Evolutionary conservation across 2,888 invertebrate genomes (phyloP).

Genomic region (Andrena fulva): DNA sequence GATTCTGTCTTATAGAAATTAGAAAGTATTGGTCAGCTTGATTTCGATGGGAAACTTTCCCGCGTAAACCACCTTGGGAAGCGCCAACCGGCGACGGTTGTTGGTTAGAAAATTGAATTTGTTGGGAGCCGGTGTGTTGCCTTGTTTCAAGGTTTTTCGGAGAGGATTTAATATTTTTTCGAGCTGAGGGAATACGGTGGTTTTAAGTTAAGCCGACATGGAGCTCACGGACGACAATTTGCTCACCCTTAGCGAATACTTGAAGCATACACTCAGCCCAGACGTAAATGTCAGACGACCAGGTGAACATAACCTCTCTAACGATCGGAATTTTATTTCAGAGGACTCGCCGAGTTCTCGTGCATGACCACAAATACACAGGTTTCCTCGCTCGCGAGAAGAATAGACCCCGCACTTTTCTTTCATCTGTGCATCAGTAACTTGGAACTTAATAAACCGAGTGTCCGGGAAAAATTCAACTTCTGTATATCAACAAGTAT

Average conservation of each 20-base stretch:
- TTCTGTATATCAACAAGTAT: slow-evolving; percentile 14
- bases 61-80: slow-evolving; percentile 47
- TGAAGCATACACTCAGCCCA: slow-evolving; percentile 95
- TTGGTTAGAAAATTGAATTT: slow-evolving; percentile 56
- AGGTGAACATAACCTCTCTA: slow-evolving; percentile 87
- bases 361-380: neutral
- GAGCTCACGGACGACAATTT: slow-evolving; percentile 95
- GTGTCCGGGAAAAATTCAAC: neutral
- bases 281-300: slow-evolving; percentile 93
- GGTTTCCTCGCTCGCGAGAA: neutral
- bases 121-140: slow-evolving; percentile 57
- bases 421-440: neutral
- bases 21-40: neutral
- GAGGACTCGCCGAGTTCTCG: neutral
- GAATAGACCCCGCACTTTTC: neutral
- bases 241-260: slow-evolving; percentile 92
- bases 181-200: neutral
- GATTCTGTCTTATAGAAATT: too few species aligned
- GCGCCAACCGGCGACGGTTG: slow-evolving; percentile 46
- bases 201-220: slow-evolving; percentile 86
- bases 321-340: neutral
- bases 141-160: slow-evolving; percentile 42
- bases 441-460: neutral
- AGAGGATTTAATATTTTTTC: slow-evolving; percentile 31
- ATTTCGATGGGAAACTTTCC: slow-evolving; percentile 36